These are phyloP conservation scores for Schizaphis graminum DNA, from an alignment of 2,888 invertebrate genomes.

Conservation along the genomic window DNA sequence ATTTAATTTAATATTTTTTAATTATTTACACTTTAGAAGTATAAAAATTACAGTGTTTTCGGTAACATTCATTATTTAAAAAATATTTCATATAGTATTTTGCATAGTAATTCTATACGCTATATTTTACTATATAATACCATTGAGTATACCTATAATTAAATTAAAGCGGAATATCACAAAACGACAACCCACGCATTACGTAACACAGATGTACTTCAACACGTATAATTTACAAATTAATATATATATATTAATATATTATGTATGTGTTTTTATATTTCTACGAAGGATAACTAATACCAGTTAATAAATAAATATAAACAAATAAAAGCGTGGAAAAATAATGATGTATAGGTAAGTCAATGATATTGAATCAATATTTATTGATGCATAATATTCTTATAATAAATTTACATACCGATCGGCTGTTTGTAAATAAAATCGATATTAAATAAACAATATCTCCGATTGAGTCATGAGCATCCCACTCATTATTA, in stretches of 20 bases:
- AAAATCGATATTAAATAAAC: neutral
- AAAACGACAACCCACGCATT: neutral
- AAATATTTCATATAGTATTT: neutral
- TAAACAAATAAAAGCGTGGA: neutral
- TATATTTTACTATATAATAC: neutral
- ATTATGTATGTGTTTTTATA: neutral
- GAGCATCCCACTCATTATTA: neutral
- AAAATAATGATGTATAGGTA: neutral
- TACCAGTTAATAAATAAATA: neutral
- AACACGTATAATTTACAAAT: neutral
- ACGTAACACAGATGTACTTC: neutral
- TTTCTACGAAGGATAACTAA: neutral
- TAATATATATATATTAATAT: neutral
- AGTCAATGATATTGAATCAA: neutral
- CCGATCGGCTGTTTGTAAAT: neutral
- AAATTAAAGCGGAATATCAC: neutral
- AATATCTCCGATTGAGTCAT: neutral
- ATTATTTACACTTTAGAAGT: neutral
- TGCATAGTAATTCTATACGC: neutral
- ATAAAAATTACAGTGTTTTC: neutral
- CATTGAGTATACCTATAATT: constrained; percentile 8
- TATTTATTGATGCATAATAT: neutral
- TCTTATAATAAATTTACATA: neutral
- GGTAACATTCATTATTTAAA: neutral
- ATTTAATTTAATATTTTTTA: neutral